Conservation (phyloP, 2,113 vertebrate species). For the Pelvicachromis taeniatus region DNA sequence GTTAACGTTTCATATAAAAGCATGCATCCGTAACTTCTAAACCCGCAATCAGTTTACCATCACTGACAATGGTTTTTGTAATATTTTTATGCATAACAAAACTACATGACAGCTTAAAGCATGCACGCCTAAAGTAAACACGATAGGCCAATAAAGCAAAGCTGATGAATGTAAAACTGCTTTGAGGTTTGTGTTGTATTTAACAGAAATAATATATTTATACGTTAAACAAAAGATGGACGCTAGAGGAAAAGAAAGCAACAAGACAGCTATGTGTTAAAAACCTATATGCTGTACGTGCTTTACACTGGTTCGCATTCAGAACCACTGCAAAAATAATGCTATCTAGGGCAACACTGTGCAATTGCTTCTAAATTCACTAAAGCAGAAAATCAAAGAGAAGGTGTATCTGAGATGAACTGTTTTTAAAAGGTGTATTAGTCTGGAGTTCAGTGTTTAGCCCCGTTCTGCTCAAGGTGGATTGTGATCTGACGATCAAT, state of each 20-base stretch:
- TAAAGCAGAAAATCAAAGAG: not conserved
- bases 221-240: not conserved
- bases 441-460: constrained; percentile 1
- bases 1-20: not conserved
- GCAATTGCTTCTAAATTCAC: not conserved
- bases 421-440: constrained; percentile 7
- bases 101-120: not conserved
- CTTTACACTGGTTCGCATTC: not conserved
- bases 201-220: not conserved
- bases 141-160: fast-evolving
- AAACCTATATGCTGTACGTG: fast-evolving
- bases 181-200: not conserved
- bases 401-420: not conserved
- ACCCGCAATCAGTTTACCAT: not conserved
- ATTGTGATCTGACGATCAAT: constrained; percentile 49
- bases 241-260: not conserved
- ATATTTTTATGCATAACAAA: not conserved
- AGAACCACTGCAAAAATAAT: not conserved
- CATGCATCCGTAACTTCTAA: not conserved
- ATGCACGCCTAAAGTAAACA: not conserved
- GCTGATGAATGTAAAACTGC: not conserved
- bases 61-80: too few relatives aligned
- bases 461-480: constrained; percentile 15
- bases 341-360: not conserved
- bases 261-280: not conserved